Evolutionary conservation across 2,113 vertebrate genomes (phyloP).

Genomic region (Indicator indicator): DNA sequence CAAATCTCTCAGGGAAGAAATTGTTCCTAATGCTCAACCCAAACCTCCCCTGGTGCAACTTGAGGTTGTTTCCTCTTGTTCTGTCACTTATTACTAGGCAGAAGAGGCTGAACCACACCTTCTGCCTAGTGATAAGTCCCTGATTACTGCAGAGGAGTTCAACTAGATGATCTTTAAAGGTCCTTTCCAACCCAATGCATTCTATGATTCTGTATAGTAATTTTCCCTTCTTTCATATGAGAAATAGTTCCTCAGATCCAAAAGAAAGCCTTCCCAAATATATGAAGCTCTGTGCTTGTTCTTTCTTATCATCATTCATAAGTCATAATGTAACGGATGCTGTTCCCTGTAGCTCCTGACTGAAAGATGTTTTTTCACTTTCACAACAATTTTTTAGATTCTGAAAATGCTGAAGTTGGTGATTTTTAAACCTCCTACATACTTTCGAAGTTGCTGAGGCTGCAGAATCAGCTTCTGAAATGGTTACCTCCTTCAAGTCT

Average conservation of each 20-base stretch:
- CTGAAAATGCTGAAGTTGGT: conserved; percentile 9
- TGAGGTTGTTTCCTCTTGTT: too few species aligned
- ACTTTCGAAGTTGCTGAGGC: conserved; percentile 12
- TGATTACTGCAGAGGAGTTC: too few species aligned
- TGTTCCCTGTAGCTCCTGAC: not conserved
- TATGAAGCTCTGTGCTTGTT: not conserved
- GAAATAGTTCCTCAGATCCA: not conserved
- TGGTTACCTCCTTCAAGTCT: not conserved
- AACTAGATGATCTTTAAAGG: too few species aligned
- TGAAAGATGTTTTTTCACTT: conserved; percentile 15
- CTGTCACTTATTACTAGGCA: too few species aligned
- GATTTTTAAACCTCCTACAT: conserved; percentile 17
- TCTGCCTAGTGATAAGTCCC: too few species aligned
- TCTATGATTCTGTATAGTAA: not conserved
- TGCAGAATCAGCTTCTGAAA: conserved; percentile 1
- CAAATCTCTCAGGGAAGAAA: too few species aligned
- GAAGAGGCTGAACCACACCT: too few species aligned
- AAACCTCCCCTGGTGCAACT: too few species aligned
- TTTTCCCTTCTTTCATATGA: not conserved
- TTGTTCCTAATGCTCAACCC: too few species aligned
- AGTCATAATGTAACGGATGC: not conserved
- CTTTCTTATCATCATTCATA: not conserved
- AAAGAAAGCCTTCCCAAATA: conserved; percentile 16
- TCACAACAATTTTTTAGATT: not conserved
- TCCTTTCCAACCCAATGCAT: too few species aligned